Conservation (phyloP, 2,797 vertebrate species). For the Hylomyscus alleni region DNA sequence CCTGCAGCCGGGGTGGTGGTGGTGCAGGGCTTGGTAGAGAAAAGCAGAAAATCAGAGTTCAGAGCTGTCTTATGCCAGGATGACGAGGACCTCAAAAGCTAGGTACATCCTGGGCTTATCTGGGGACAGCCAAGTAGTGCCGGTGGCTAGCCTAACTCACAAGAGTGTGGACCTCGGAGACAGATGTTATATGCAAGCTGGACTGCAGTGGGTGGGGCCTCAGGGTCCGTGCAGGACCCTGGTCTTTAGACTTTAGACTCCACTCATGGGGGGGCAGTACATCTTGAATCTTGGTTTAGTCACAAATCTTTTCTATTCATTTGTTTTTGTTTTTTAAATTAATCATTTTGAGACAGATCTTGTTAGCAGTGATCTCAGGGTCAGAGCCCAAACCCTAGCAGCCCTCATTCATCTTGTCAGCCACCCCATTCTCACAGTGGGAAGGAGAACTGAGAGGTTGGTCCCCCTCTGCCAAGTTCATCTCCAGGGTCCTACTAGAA, state of each 20-base stretch:
- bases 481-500: not conserved
- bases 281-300: not conserved
- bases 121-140: not conserved
- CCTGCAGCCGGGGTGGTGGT: fast-evolving
- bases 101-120: not conserved
- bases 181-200: fast-evolving
- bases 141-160: not conserved
- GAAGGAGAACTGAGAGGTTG: not conserved
- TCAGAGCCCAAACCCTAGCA: not conserved
- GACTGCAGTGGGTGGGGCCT: not conserved
- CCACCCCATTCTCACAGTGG: not conserved
- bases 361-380: not conserved
- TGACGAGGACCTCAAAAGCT: not conserved
- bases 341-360: not conserved
- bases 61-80: not conserved
- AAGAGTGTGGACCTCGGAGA: not conserved
- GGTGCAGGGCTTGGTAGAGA: not conserved
- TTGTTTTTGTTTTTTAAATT: not conserved
- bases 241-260: not conserved
- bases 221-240: not conserved
- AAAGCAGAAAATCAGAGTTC: not conserved
- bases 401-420: not conserved
- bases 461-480: not conserved
- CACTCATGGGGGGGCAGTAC: not conserved
- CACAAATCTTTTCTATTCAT: not conserved